Conservation (phyloP, 2,113 vertebrate species). For the Scomber japonicus region DNA sequence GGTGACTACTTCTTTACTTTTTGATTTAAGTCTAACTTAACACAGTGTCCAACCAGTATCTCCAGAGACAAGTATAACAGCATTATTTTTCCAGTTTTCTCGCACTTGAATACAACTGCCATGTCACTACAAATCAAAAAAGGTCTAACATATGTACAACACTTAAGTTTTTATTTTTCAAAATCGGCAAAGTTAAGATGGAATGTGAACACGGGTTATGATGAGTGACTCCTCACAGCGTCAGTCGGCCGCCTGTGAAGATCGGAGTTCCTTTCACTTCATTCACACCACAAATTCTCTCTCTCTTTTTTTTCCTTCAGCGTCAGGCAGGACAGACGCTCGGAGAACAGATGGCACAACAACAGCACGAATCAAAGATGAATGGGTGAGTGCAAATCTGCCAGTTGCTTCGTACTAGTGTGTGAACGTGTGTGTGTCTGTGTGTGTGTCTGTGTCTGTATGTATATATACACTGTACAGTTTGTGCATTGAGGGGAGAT, state of each 20-base stretch:
- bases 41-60: constrained; percentile 24
- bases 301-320: neutral
- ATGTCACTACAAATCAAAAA: constrained; percentile 35
- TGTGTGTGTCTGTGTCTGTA: constrained; percentile 1
- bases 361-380: constrained; percentile 30
- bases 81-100: constrained; percentile 45
- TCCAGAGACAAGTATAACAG: constrained; percentile 30
- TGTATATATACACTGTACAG: constrained; percentile 17
- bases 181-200: constrained; percentile 41
- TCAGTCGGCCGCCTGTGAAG: constrained; percentile 23
- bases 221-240: constrained; percentile 42
- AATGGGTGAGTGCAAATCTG: constrained; percentile 51
- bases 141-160: constrained; percentile 30
- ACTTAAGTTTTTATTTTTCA: constrained; percentile 42
- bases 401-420: neutral
- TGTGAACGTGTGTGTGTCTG: neutral
- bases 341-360: constrained; percentile 57
- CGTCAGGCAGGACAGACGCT: neutral
- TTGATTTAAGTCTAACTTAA: constrained; percentile 3
- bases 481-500: constrained; percentile 19
- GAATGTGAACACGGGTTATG: constrained; percentile 42
- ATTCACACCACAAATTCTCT: constrained; percentile 10
- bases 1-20: constrained; percentile 17
- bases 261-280: constrained; percentile 26
- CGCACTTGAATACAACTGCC: neutral